A percentile compares a stretch with the other conserved stretches of the same genome.
Conservation (phyloP, 2,888 invertebrate species). For the Entomobrya proxima region DNA sequence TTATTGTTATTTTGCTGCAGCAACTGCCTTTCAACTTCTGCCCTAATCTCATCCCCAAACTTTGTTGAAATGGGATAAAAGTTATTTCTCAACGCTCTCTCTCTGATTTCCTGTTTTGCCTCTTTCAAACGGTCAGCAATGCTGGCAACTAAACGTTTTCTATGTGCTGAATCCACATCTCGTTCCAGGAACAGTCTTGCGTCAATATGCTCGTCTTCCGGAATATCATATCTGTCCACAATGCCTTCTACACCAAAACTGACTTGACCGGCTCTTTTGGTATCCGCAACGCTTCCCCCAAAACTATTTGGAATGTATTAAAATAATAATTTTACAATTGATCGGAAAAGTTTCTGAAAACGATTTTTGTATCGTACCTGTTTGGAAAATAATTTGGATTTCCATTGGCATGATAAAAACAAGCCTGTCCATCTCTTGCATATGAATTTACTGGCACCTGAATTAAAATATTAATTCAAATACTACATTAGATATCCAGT, state of each 20-base stretch:
- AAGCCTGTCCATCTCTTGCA: conserved; percentile 89
- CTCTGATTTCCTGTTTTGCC: conserved; percentile 19
- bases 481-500: no score
- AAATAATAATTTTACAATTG: no score
- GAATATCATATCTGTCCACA: conserved; percentile 86
- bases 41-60: conserved; percentile 39
- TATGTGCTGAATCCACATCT: conserved; percentile 87
- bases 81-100: conserved; percentile 15
- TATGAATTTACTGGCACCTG: conserved; percentile 81
- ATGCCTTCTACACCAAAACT: conserved; percentile 84
- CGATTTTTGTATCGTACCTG: no score
- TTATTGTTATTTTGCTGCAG: conserved; percentile 79
- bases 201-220: conserved; percentile 95
- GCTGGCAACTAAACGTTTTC: conserved; percentile 77
- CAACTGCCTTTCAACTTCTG: no score
- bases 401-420: conserved; percentile 86
- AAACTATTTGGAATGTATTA: conserved; percentile 97
- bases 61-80: conserved; percentile 12
- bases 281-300: conserved; percentile 86
- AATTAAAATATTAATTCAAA: no score
- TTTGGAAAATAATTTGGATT: conserved; percentile 97
- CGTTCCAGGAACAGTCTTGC: conserved; percentile 85
- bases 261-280: conserved; percentile 81
- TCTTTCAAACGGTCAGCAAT: conserved; percentile 36
- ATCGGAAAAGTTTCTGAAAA: no score